A percentile compares a stretch with the other conserved stretches of the same genome.
Conservation (phyloP, 2,888 invertebrate species). For the Protodeltote pygarga region DNA sequence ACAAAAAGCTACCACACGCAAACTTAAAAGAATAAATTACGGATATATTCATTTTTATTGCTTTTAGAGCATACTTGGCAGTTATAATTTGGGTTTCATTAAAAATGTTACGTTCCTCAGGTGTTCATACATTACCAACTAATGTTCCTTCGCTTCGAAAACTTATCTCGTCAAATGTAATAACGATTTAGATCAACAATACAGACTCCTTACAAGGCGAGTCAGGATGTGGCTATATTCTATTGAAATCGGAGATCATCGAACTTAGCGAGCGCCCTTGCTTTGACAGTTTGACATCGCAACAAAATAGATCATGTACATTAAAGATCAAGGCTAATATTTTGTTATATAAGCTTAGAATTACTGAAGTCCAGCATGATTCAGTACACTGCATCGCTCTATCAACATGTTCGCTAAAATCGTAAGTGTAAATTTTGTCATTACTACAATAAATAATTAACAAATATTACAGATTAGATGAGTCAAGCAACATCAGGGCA, state of each 20-base stretch:
- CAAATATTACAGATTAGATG: too few relatives aligned
- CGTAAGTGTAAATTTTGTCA: constrained; percentile 56
- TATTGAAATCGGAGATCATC: constrained; percentile 58
- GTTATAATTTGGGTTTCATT: constrained; percentile 20
- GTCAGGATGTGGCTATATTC: constrained; percentile 57
- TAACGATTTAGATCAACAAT: constrained; percentile 25
- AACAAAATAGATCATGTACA: constrained; percentile 57
- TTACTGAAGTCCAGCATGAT: constrained; percentile 55
- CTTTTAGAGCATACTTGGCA: constrained; percentile 44
- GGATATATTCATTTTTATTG: constrained; percentile 55
- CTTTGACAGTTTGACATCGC: constrained; percentile 56
- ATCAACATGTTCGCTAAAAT: constrained; percentile 74
- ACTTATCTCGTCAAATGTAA: constrained; percentile 11
- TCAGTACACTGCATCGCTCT: constrained; percentile 63
- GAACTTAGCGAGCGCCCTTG: constrained; percentile 55
- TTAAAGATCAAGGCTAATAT: constrained; percentile 71
- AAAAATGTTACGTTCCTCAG: constrained; percentile 3
- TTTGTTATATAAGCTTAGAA: constrained; percentile 65
- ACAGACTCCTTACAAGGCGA: constrained; percentile 53
- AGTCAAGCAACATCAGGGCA: too few relatives aligned
- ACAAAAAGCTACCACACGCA: constrained; percentile 56
- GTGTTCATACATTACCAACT: constrained; percentile 8
- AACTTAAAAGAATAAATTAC: constrained; percentile 53
- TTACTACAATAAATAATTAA: not conserved
- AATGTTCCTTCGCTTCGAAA: constrained; percentile 14